phyloP scores from a whole-genome alignment of 37 sponge, comb jelly and placozoan species.

The Halichondria panicea region DNA sequence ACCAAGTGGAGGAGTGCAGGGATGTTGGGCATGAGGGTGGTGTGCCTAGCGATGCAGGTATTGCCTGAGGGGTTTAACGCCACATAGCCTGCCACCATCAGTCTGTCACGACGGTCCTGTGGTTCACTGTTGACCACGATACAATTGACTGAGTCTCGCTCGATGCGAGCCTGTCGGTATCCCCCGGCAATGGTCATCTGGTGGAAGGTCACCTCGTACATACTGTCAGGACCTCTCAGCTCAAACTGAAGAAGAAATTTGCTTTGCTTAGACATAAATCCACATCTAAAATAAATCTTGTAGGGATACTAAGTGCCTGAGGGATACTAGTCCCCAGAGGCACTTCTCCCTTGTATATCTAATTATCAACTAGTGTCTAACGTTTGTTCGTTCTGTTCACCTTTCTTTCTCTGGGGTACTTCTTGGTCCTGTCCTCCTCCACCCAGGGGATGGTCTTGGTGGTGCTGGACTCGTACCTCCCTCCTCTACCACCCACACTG shows the following conservation, averaged over 20 bases:
- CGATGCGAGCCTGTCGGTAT: conserved; percentile 41
- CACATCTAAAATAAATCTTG: background rate
- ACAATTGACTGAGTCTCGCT: conserved; percentile 81
- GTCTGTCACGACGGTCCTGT: conserved; percentile 63
- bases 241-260: background rate
- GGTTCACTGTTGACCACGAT: conserved; percentile 75
- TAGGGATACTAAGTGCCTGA: background rate
- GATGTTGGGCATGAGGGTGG: conserved; percentile 83
- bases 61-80: conserved; percentile 58
- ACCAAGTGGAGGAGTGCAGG: conserved; percentile 73
- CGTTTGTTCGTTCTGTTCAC: too few species aligned
- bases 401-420: too few species aligned
- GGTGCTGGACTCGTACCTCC: too few species aligned
- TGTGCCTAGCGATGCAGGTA: conserved; percentile 68
- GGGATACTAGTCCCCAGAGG: too few species aligned
- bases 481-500: too few species aligned
- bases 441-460: too few species aligned
- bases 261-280: background rate
- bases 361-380: too few species aligned
- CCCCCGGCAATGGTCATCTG: conserved; percentile 54
- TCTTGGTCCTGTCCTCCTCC: too few species aligned
- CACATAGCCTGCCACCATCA: conserved; percentile 85
- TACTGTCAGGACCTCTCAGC: conserved; percentile 76
- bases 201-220: conserved; percentile 82
- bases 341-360: too few species aligned